Evolutionary conservation across 2,888 invertebrate species (phyloP), one percentile per base, ranked within the genome.

Genomic region (Vesta saturnalis): DNA sequence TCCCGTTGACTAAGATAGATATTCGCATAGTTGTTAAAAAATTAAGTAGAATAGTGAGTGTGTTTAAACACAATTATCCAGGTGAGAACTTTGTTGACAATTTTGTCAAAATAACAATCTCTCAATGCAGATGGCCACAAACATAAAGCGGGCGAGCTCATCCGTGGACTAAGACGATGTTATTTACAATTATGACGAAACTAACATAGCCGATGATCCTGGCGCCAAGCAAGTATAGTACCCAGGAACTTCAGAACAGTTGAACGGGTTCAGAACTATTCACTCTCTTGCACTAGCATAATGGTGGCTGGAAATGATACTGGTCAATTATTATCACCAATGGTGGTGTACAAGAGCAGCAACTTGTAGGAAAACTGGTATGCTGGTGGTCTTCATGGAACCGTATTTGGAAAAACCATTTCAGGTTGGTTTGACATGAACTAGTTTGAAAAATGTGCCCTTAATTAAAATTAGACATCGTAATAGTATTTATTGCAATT

Each of bases 171-270:
- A 8, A 5, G 23, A 23, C 8, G 23, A 23, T 23, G 8, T n/a
- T n/a, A 5, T 43, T 5, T 59, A 57, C 23, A 83, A 83, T 61
- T 83, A 80, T 74, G 81, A 82, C 67, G 79, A 82, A 67, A 81
- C 79, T 1, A 81, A 81, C 60, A 69, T 83, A 4, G 65, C 74
- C 5, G 81, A 83, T 67, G 80, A 83, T 58, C 80, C 81, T 55
- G 81, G 79, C 0, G 69, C 72, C 18, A 74, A 75, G 65, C 79
- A 75, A 65, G 73, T 77, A 12, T 82, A 30, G 63, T 71, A 14
- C 76, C 77, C 55, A 73, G 78, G 57, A 80, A 79, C 16, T 64
- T 60, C 1, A 80, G 80, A 60, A 76, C 82, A 69, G 76, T 77
- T 10, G 78, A 81, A 64, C 58, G 77, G 46, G 73, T 81, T 22